A percentile compares a stretch with the other conserved stretches of the same genome.
Evolutionary conservation across 1,140 invertebrate species (phyloP).

Genomic region (Bombus polaris): DNA sequence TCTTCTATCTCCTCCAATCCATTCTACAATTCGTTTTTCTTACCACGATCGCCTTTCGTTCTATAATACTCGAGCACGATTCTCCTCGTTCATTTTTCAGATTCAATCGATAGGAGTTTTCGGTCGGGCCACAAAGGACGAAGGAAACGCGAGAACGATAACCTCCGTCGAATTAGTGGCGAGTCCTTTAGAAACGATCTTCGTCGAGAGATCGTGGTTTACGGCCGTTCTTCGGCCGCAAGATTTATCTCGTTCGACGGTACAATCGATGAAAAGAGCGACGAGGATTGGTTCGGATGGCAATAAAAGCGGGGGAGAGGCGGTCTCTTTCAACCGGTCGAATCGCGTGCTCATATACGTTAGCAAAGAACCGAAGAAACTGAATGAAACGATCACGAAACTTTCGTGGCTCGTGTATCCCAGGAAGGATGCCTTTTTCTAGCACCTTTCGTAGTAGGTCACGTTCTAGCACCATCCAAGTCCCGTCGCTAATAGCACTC

Average conservation of each 20-base stretch:
- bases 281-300: conserved; percentile 51
- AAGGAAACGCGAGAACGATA: conserved; percentile 32
- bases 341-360: conserved; percentile 55
- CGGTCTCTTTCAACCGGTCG: conserved; percentile 41
- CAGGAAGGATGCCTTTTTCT: neutral
- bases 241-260: conserved; percentile 56
- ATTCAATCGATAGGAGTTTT: conserved; percentile 11
- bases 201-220: conserved; percentile 2
- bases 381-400: conserved; percentile 53
- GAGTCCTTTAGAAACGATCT: neutral
- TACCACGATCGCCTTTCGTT: neutral
- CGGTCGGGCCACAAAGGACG: neutral
- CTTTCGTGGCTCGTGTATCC: conserved; percentile 44
- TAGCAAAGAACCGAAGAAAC: conserved; percentile 24
- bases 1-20: neutral
- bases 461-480: conserved; percentile 50
- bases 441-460: neutral
- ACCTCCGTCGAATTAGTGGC: conserved; percentile 42
- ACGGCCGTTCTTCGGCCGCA: neutral
- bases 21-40: neutral
- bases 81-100: conserved; percentile 17
- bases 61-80: neutral
- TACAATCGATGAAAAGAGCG: conserved; percentile 54
- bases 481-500: conserved; percentile 17
- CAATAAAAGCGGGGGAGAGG: conserved; percentile 54